These are phyloP conservation scores for Phaenicophaeus curvirostris DNA, from an alignment of 2,797 vertebrate genomes.

Conservation along the genomic window DNA sequence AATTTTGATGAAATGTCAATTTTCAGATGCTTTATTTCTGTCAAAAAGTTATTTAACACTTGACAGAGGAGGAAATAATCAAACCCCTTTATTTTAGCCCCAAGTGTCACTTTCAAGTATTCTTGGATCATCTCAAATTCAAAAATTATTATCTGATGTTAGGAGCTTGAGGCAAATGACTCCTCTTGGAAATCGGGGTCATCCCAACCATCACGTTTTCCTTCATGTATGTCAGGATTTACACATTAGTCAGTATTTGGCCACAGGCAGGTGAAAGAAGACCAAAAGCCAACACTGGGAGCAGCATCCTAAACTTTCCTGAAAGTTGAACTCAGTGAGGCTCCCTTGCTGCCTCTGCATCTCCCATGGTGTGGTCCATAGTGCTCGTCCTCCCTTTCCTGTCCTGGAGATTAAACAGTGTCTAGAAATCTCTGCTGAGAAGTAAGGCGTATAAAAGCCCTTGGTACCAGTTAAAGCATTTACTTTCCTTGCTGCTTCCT, in stretches of 20 bases:
- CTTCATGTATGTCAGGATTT: not conserved
- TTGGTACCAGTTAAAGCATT: slow-evolving; percentile 33
- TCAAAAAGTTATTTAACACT: slow-evolving; percentile 2
- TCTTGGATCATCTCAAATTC: slow-evolving; percentile 28
- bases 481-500: slow-evolving; percentile 36
- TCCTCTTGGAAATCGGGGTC: slow-evolving; percentile 19
- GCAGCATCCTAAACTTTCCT: not conserved
- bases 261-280: slow-evolving; percentile 10
- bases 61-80: slow-evolving; percentile 19
- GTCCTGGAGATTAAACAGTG: not conserved
- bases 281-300: not conserved
- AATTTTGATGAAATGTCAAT: not conserved
- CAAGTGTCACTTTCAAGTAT: slow-evolving; percentile 31
- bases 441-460: slow-evolving; percentile 10
- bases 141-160: slow-evolving; percentile 16
- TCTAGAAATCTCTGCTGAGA: not conserved
- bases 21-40: not conserved
- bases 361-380: fast-evolving
- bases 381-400: not conserved
- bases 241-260: slow-evolving; percentile 11
- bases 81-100: slow-evolving; percentile 27
- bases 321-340: not conserved
- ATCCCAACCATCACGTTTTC: not conserved
- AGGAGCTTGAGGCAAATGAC: slow-evolving; percentile 42
- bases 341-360: not conserved